Conservation (phyloP, 1,140 invertebrate genomes). For the Diabrotica undecimpunctata region DNA sequence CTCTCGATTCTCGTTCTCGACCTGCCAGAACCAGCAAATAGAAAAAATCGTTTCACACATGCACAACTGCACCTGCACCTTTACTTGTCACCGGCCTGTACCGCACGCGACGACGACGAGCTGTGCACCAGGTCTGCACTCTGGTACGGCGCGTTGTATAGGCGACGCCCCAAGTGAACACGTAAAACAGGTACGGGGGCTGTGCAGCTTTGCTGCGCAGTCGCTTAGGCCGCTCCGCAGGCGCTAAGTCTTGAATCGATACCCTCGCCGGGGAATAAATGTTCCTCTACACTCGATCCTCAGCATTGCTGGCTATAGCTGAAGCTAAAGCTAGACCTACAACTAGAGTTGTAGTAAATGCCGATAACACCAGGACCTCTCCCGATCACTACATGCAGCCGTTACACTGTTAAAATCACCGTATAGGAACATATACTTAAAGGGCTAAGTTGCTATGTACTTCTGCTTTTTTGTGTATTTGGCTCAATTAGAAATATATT, state of each 20-base stretch:
- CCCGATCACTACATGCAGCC: neutral
- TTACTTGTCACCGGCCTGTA: conserved; percentile 10
- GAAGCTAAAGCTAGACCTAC: neutral
- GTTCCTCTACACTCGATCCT: conserved; percentile 14
- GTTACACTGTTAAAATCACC: no score
- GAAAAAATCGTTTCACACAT: conserved; percentile 16
- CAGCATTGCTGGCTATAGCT: neutral
- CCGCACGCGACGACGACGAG: conserved; percentile 3
- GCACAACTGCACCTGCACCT: conserved; percentile 19
- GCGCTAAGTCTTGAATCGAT: conserved; percentile 31
- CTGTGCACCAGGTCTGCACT: conserved; percentile 11
- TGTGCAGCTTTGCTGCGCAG: conserved; percentile 37
- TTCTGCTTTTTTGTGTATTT: no score
- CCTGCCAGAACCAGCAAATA: conserved; percentile 4
- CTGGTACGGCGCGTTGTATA: conserved; percentile 28
- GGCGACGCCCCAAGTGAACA: conserved; percentile 42
- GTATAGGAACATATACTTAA: no score
- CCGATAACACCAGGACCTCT: neutral
- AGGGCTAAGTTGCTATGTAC: no score
- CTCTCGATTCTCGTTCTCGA: neutral
- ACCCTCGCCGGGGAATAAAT: conserved; percentile 34
- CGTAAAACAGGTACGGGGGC: conserved; percentile 36
- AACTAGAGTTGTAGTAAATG: neutral
- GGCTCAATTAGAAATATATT: no score
- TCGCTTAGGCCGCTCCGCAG: neutral